Evolutionary conservation across 2,113 vertebrate species (phyloP).

Genomic region (Urocitellus parryii): DNA sequence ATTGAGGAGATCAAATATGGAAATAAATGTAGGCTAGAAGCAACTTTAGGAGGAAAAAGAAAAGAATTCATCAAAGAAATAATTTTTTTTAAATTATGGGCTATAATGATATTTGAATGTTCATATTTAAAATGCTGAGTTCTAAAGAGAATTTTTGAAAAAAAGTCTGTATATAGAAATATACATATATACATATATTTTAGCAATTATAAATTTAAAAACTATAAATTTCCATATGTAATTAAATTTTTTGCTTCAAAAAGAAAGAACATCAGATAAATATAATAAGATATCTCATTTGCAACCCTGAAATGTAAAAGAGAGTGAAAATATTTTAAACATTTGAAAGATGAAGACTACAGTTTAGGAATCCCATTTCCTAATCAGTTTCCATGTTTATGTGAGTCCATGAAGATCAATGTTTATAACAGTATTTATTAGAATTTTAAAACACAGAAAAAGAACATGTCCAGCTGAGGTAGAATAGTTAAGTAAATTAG

Average conservation of each 20-base stretch:
- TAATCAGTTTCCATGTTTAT: neutral
- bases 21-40: neutral
- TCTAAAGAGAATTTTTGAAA: neutral
- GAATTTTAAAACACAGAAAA: neutral
- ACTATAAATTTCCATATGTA: neutral
- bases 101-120: neutral
- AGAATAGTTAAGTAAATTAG: neutral
- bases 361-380: neutral
- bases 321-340: neutral
- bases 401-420: neutral
- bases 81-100: neutral
- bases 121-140: neutral
- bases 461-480: neutral
- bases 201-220: neutral
- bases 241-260: neutral
- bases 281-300: neutral
- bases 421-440: neutral
- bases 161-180: no score
- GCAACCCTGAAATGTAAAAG: neutral
- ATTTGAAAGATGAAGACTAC: neutral
- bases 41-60: neutral
- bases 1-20: neutral
- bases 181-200: neutral
- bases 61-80: neutral
- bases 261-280: neutral